These are phyloP conservation scores for Labeo rohita DNA, from an alignment of 2,113 vertebrate genomes.

Conservation along the genomic window DNA sequence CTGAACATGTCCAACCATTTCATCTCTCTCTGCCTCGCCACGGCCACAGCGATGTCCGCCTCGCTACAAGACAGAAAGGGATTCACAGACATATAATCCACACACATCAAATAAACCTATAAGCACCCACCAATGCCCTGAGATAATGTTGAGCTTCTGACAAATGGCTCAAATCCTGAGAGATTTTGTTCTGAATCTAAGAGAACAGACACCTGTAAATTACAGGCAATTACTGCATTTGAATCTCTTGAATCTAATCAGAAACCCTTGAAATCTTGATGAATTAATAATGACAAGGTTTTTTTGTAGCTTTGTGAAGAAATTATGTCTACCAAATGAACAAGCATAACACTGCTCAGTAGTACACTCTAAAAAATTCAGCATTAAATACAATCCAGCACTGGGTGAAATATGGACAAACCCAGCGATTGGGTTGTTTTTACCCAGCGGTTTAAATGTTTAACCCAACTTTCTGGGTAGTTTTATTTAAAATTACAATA, in stretches of 20 bases:
- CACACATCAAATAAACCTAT: not conserved
- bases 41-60: constrained; percentile 80
- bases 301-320: not conserved
- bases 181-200: not conserved
- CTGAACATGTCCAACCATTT: constrained; percentile 93
- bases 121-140: not conserved
- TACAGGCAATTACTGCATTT: not conserved
- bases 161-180: not conserved
- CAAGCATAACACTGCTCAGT: not conserved
- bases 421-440: no score
- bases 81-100: not conserved
- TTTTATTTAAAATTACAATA: no score
- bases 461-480: no score
- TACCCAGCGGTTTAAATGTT: no score
- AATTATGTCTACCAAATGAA: not conserved
- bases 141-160: not conserved
- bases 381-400: no score
- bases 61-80: constrained; percentile 72
- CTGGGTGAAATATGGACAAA: no score
- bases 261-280: not conserved
- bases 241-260: not conserved
- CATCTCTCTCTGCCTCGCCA: constrained; percentile 87
- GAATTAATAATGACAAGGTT: not conserved
- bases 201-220: not conserved
- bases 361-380: not conserved